Conservation (phyloP, 2,797 vertebrate genomes). For the Acrocephalus scirpaceus region DNA sequence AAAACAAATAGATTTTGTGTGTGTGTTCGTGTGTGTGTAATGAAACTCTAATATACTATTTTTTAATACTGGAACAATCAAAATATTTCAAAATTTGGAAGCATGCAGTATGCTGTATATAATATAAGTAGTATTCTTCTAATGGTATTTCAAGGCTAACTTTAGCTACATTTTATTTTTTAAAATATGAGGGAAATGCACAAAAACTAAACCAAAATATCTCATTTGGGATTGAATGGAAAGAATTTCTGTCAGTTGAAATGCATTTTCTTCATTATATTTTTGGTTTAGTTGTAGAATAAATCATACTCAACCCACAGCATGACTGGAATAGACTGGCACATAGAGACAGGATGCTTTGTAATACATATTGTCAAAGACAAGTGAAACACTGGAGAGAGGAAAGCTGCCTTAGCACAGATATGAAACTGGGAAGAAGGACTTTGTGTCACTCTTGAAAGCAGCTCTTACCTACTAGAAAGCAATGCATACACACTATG, state of each 20-base stretch:
- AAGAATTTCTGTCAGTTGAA: neutral
- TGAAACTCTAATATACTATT: neutral
- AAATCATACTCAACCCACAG: neutral
- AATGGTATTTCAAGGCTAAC: neutral
- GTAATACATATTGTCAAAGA: neutral
- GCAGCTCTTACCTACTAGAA: neutral
- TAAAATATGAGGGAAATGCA: neutral
- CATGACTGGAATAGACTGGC: neutral
- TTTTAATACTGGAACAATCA: neutral
- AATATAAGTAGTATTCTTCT: neutral
- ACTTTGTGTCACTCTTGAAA: neutral
- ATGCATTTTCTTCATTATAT: neutral
- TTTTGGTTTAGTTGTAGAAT: neutral
- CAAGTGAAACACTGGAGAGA: neutral
- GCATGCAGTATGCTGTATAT: neutral
- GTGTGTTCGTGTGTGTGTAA: accelerated
- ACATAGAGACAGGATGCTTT: neutral
- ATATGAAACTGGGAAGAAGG: neutral
- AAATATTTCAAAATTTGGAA: neutral
- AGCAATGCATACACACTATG: neutral
- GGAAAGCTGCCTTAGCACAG: neutral
- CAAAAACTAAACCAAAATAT: neutral
- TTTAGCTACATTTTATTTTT: neutral
- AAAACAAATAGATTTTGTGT: neutral
- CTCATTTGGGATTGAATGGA: neutral